phyloP scores from a whole-genome alignment of 2,113 vertebrate species.

The Arizona elegans region DNA sequence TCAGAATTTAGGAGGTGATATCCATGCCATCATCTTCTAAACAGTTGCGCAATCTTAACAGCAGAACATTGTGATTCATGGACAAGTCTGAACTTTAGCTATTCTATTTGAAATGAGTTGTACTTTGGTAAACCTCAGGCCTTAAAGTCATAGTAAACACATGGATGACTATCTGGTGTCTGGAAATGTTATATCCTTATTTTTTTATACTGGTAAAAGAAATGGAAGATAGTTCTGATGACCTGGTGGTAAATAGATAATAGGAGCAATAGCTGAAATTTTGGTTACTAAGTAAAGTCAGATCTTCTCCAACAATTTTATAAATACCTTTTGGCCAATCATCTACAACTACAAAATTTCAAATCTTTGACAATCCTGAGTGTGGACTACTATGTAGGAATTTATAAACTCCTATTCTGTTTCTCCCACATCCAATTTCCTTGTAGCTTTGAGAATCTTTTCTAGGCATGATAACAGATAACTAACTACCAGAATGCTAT shows the following conservation, averaged over 20 bases:
- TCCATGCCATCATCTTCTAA: not conserved
- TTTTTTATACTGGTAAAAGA: not conserved
- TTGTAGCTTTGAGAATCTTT: not conserved
- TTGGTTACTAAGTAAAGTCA: not conserved
- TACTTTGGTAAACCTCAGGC: not conserved
- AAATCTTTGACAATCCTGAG: not conserved
- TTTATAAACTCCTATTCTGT: not conserved
- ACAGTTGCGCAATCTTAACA: not conserved
- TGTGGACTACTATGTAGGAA: not conserved
- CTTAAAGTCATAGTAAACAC: accelerated
- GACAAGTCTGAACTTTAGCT: not conserved
- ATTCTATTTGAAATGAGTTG: not conserved
- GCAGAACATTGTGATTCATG: not conserved
- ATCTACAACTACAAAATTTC: not conserved
- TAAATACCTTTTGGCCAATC: not conserved
- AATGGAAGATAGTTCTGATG: not conserved
- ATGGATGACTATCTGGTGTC: not conserved
- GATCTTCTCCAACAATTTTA: not conserved
- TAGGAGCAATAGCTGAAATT: not conserved
- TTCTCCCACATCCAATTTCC: not conserved
- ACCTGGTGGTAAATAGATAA: not conserved
- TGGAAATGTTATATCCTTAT: not conserved
- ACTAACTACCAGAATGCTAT: not conserved
- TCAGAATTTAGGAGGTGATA: not conserved
- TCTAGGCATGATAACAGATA: not conserved